Conservation (phyloP, 2,113 vertebrate species). For the Columba livia region DNA sequence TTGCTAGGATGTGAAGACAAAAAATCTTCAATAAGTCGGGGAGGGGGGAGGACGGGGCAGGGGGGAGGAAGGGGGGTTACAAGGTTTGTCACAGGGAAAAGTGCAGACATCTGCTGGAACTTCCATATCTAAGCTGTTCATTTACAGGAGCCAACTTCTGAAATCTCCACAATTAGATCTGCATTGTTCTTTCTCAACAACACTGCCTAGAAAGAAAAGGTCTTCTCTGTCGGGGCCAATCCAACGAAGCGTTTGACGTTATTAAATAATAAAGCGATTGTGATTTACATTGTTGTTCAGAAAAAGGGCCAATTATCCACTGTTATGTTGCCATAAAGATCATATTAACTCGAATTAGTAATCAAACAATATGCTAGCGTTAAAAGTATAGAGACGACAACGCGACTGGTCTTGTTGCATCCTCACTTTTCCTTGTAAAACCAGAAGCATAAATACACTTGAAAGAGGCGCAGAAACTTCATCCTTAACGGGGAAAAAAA, state of each 20-base stretch:
- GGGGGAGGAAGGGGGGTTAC: slow-evolving; percentile 42
- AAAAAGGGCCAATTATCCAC: slow-evolving; percentile 91
- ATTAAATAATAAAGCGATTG: slow-evolving; percentile 99
- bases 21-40: slow-evolving; percentile 67
- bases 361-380: slow-evolving; percentile 86
- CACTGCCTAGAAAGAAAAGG: slow-evolving; percentile 83
- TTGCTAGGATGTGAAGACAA: slow-evolving; percentile 79
- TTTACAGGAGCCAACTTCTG: slow-evolving; percentile 85
- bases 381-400: slow-evolving; percentile 77
- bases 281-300: slow-evolving; percentile 90
- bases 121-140: slow-evolving; percentile 83
- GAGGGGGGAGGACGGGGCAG: slow-evolving; percentile 41
- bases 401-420: slow-evolving; percentile 69
- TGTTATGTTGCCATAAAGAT: slow-evolving; percentile 92
- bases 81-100: slow-evolving; percentile 65
- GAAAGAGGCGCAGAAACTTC: slow-evolving; percentile 48
- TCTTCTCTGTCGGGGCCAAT: slow-evolving; percentile 86
- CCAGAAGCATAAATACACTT: slow-evolving; percentile 47
- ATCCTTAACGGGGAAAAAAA: not conserved
- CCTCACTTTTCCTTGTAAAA: slow-evolving; percentile 75
- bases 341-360: slow-evolving; percentile 95
- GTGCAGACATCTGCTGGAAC: slow-evolving; percentile 78
- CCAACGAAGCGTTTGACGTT: slow-evolving; percentile 93
- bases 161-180: slow-evolving; percentile 87
- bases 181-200: slow-evolving; percentile 85